A percentile compares a stretch with the other conserved stretches of the same genome.
Conservation (phyloP, 2,888 invertebrate genomes). For the Teinopalpus imperialis region DNA sequence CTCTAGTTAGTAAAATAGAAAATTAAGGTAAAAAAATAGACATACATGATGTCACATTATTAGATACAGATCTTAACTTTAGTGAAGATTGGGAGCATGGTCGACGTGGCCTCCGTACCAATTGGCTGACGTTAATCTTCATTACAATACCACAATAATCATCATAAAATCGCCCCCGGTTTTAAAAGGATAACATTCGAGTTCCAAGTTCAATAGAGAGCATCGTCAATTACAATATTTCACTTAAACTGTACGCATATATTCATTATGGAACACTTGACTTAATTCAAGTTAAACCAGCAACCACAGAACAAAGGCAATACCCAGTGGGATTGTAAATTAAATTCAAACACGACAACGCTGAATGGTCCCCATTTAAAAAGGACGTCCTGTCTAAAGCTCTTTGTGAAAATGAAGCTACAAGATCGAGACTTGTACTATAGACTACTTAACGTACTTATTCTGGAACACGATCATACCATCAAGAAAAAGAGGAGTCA, state of each 20-base stretch:
- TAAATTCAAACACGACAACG: slow-evolving; percentile 8
- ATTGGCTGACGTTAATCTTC: slow-evolving; percentile 7
- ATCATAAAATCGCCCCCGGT: not conserved
- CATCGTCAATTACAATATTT: slow-evolving; percentile 11
- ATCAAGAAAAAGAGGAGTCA: slow-evolving; percentile 1
- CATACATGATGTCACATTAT: no score
- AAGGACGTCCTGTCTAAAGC: slow-evolving; percentile 16
- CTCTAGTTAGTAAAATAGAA: no score
- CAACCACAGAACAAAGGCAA: slow-evolving; percentile 11
- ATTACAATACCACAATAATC: not conserved
- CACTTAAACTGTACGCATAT: slow-evolving; percentile 18
- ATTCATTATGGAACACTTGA: slow-evolving; percentile 25
- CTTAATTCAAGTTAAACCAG: slow-evolving; percentile 17
- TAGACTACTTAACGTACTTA: not conserved
- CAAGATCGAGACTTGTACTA: not conserved
- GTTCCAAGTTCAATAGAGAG: slow-evolving; percentile 8
- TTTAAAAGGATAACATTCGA: slow-evolving; percentile 5
- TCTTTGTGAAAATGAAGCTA: not conserved
- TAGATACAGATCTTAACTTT: no score
- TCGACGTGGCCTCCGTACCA: not conserved
- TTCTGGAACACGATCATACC: not conserved
- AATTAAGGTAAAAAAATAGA: no score
- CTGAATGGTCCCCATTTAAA: slow-evolving; percentile 14
- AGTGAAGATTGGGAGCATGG: no score
- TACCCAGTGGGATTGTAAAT: slow-evolving; percentile 18